phyloP scores from a whole-genome alignment of 2,888 invertebrate species.

The Xylota segnis region DNA sequence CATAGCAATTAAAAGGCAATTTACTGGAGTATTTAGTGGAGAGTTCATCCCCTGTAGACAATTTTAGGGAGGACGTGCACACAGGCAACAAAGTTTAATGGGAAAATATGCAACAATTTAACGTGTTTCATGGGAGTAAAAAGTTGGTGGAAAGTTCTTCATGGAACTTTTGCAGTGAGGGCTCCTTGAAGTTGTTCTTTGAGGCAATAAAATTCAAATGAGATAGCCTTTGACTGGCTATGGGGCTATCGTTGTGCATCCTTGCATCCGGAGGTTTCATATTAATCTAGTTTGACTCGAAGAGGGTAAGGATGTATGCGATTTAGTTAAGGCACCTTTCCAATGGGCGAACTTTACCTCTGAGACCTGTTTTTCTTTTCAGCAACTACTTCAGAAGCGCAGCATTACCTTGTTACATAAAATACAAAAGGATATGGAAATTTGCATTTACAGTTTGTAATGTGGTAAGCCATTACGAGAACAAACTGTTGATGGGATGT shows the following conservation, averaged over 20 bases:
- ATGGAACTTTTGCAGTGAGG: constrained; percentile 16
- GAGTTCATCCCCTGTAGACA: constrained; percentile 22
- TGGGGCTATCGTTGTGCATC: constrained; percentile 25
- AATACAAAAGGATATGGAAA: too few species aligned
- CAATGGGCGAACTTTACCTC: neutral
- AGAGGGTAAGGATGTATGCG: neutral
- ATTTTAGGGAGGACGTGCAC: constrained; percentile 11
- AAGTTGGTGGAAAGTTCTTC: constrained; percentile 40
- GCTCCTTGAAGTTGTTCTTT: constrained; percentile 37
- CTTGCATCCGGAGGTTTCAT: neutral
- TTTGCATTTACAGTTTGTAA: too few species aligned
- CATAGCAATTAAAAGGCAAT: constrained; percentile 70
- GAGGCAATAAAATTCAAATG: constrained; percentile 64
- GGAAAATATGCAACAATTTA: constrained; percentile 60
- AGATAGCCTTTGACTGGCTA: constrained; percentile 38
- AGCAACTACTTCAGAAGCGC: too few species aligned
- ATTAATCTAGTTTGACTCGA: neutral
- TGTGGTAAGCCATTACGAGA: too few species aligned
- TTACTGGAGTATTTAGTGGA: constrained; percentile 56
- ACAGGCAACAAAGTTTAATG: constrained; percentile 32
- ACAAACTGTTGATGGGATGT: too few species aligned
- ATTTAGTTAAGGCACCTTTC: neutral
- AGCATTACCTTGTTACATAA: too few species aligned
- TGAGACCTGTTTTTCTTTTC: too few species aligned
- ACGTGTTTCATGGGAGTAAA: constrained; percentile 39